A percentile compares a stretch with the other conserved stretches of the same genome.
phyloP scores from a whole-genome alignment of 2,888 invertebrate species.

The Rhagophthalmus giganteus region DNA sequence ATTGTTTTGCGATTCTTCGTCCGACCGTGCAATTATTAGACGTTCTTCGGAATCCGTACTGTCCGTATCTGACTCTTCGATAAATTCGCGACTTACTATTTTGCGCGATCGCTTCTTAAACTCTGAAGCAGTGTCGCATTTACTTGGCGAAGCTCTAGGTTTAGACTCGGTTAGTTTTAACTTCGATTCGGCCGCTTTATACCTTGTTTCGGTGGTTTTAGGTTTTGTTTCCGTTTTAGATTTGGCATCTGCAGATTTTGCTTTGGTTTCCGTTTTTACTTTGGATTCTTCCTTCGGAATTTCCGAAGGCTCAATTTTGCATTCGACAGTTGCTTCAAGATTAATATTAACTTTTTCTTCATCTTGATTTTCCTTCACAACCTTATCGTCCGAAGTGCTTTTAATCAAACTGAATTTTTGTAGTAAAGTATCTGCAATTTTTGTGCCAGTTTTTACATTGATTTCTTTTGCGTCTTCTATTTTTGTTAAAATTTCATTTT shows the following conservation, averaged over 20 bases:
- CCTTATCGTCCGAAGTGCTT: slow-evolving; percentile 37
- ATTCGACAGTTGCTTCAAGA: slow-evolving; percentile 3
- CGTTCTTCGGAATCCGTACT: slow-evolving; percentile 68
- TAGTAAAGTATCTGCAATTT: slow-evolving; percentile 52
- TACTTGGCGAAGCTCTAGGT: slow-evolving; percentile 4
- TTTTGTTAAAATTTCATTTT: slow-evolving; percentile 43
- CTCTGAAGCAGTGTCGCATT: slow-evolving; percentile 29
- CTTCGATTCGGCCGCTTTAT: slow-evolving; percentile 19
- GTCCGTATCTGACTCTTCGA: slow-evolving; percentile 64
- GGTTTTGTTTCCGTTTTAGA: slow-evolving; percentile 41
- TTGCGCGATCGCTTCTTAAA: slow-evolving; percentile 46
- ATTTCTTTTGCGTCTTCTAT: slow-evolving; percentile 50
- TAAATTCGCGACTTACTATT: slow-evolving; percentile 54
- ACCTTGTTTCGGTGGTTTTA: slow-evolving; percentile 26
- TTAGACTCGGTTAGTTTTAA: slow-evolving; percentile 14
- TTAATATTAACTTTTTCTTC: slow-evolving; percentile 34
- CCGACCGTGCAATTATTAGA: slow-evolving; percentile 60
- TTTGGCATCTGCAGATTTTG: slow-evolving; percentile 33
- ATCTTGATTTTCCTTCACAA: slow-evolving; percentile 30
- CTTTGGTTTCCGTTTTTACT: slow-evolving; percentile 21
- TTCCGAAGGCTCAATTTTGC: slow-evolving; percentile 8
- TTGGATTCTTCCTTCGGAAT: slow-evolving; percentile 18
- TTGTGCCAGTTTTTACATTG: slow-evolving; percentile 51
- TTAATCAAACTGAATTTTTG: slow-evolving; percentile 52
- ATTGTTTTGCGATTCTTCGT: slow-evolving; percentile 48